Evolutionary conservation across 2,113 vertebrate genomes (phyloP).

Genomic region (Excalfactoria chinensis): DNA sequence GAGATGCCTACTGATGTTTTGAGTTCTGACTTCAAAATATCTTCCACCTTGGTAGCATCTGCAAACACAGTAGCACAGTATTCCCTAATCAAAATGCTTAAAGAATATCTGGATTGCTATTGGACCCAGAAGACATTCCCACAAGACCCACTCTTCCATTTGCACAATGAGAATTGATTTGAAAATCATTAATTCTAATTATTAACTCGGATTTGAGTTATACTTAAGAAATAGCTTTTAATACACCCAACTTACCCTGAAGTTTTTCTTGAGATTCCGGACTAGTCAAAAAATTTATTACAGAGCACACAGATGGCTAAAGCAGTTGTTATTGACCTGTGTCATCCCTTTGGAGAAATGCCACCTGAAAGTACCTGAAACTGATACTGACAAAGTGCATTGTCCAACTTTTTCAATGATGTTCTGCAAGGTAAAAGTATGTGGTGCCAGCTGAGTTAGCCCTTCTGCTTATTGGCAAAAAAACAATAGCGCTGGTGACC

Average conservation of each 20-base stretch:
- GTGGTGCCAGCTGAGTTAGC: neutral
- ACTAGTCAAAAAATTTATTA: neutral
- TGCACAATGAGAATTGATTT: neutral
- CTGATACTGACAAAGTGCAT: neutral
- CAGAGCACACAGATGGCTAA: neutral
- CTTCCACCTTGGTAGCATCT: neutral
- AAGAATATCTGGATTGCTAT: neutral
- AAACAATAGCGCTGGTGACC: neutral
- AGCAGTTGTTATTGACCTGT: neutral
- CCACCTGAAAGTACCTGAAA: slow-evolving; percentile 20
- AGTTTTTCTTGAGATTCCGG: slow-evolving; percentile 3
- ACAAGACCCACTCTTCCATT: neutral
- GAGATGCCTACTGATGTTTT: neutral
- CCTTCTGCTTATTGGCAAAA: neutral
- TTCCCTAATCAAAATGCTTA: neutral
- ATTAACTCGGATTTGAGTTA: neutral
- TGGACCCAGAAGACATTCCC: neutral
- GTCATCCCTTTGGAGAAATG: slow-evolving; percentile 13
- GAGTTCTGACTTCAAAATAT: neutral
- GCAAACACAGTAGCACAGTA: neutral
- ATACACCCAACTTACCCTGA: neutral
- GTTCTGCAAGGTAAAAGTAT: neutral
- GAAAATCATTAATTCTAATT: neutral
- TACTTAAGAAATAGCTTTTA: neutral
- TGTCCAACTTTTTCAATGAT: slow-evolving; percentile 29